These are phyloP conservation scores for Coleophora flavipennella DNA, from an alignment of 2,888 invertebrate genomes.

Conservation along the genomic window DNA sequence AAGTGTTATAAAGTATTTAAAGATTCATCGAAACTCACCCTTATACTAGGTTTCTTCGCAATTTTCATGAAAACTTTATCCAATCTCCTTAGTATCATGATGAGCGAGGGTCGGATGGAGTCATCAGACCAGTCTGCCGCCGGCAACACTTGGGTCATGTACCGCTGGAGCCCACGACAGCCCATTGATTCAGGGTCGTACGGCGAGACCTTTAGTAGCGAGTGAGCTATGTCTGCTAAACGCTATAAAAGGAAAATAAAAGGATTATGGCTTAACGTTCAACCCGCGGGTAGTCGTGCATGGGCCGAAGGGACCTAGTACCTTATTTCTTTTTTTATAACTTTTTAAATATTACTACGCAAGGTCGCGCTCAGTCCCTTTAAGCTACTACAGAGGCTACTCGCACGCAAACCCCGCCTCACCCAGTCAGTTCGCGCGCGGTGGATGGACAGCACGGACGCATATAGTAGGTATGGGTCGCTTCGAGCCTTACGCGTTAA, in stretches of 20 bases:
- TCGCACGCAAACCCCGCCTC: too few relatives aligned
- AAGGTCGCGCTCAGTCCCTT: too few relatives aligned
- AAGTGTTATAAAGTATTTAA: background rate
- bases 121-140: constrained; percentile 97
- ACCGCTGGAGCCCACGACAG: constrained; percentile 92
- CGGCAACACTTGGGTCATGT: constrained; percentile 93
- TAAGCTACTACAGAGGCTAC: too few relatives aligned
- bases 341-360: too few relatives aligned
- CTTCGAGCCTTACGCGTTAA: too few relatives aligned
- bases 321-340: too few relatives aligned
- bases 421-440: too few relatives aligned
- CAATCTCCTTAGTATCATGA: constrained; percentile 90
- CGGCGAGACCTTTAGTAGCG: constrained; percentile 96
- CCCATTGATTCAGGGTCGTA: constrained; percentile 98
- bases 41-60: constrained; percentile 93
- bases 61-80: constrained; percentile 98
- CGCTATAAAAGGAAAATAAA: constrained; percentile 75
- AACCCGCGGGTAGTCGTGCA: too few relatives aligned
- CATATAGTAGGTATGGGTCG: too few relatives aligned
- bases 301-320: too few relatives aligned
- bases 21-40: constrained; percentile 60
- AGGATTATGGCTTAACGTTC: too few relatives aligned
- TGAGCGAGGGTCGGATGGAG: constrained; percentile 90
- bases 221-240: constrained; percentile 96
- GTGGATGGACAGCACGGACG: too few relatives aligned